Conservation (phyloP, 2,113 vertebrate genomes). For the Lepus timidus region DNA sequence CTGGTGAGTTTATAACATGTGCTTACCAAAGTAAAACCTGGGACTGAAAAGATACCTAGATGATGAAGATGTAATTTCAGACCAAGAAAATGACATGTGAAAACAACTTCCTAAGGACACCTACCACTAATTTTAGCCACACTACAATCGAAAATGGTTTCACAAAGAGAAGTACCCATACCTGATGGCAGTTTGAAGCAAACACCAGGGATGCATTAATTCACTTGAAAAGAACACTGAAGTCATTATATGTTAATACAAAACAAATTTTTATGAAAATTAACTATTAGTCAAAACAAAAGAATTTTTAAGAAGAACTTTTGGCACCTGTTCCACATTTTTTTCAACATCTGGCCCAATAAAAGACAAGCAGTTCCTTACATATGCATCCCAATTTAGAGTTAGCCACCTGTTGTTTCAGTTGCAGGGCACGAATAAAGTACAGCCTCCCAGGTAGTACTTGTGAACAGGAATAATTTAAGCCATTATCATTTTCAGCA, state of each 20-base stretch:
- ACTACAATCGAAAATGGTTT: background rate
- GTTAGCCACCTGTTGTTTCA: background rate
- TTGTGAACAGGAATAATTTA: background rate
- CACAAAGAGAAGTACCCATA: background rate
- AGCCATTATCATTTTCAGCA: background rate
- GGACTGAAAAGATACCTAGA: background rate
- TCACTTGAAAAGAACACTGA: background rate
- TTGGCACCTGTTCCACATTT: no score
- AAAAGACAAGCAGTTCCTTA: background rate
- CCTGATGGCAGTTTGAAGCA: rapidly evolving
- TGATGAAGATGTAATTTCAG: background rate
- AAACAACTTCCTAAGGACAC: background rate
- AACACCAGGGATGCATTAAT: background rate
- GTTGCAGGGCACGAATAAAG: background rate
- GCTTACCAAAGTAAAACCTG: background rate
- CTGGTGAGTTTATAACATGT: background rate
- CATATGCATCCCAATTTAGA: background rate
- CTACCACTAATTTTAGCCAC: background rate
- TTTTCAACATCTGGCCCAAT: background rate
- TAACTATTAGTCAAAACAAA: background rate
- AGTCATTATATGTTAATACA: background rate
- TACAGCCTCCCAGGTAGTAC: background rate
- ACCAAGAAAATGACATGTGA: background rate
- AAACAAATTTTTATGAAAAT: background rate
- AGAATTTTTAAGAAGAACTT: background rate